These are phyloP conservation scores for Asteroscopus sphinx DNA, from an alignment of 2,888 invertebrate species.

Conservation along the genomic window DNA sequence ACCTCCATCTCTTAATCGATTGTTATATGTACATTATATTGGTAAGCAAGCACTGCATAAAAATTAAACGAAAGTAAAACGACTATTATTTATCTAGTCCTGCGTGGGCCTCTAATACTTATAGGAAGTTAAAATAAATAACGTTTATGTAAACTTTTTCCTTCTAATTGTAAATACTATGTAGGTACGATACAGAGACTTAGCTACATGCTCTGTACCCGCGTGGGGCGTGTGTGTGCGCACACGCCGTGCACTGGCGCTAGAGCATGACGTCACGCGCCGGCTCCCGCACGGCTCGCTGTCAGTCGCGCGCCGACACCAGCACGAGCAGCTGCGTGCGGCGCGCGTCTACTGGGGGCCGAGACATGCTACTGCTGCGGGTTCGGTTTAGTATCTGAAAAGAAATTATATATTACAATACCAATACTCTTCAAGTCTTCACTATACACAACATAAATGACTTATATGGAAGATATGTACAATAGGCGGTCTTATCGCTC, in stretches of 20 bases:
- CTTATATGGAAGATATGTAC: too few relatives aligned
- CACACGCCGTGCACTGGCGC: constrained; percentile 60
- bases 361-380: constrained; percentile 76
- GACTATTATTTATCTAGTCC: too few relatives aligned
- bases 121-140: not conserved
- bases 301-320: constrained; percentile 81
- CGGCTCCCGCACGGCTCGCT: constrained; percentile 67
- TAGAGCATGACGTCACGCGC: constrained; percentile 85
- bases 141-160: too few relatives aligned
- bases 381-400: constrained; percentile 82
- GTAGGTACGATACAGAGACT: constrained; percentile 8
- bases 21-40: too few relatives aligned
- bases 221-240: constrained; percentile 41
- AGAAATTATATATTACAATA: not conserved
- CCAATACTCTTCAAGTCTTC: too few relatives aligned
- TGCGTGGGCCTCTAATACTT: too few relatives aligned
- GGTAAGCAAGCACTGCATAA: too few relatives aligned
- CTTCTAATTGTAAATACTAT: not conserved
- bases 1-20: too few relatives aligned
- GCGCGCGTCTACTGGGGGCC: constrained; percentile 67
- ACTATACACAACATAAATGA: too few relatives aligned
- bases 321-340: constrained; percentile 81
- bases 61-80: too few relatives aligned
- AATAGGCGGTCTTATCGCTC: too few relatives aligned
- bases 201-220: constrained; percentile 25